A percentile compares a stretch with the other conserved stretches of the same genome.
These are phyloP conservation scores for Electrona antarctica DNA, from an alignment of 2,113 vertebrate species.

Conservation along the genomic window DNA sequence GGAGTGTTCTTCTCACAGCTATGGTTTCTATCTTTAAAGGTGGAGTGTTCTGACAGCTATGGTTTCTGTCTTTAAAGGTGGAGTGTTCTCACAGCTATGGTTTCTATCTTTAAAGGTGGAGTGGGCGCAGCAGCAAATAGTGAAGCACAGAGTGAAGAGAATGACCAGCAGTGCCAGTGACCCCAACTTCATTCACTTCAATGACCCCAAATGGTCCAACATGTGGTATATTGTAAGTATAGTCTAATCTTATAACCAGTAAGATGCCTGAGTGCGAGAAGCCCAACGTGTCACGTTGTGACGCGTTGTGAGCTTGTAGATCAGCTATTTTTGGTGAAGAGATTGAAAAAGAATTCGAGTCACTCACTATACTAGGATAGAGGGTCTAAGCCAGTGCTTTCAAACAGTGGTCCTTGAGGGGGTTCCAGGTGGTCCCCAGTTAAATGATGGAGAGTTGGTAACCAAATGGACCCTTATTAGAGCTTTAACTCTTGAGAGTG, in stretches of 20 bases:
- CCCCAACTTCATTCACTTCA: constrained; percentile 79
- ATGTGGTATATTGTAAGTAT: constrained; percentile 96
- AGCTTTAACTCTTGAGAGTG: too few relatives aligned
- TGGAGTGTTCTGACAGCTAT: neutral
- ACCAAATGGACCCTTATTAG: too few relatives aligned
- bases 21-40: too few relatives aligned
- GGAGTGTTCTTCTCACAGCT: neutral
- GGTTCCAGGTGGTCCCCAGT: too few relatives aligned
- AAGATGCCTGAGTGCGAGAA: too few relatives aligned
- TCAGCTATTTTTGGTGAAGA: too few relatives aligned
- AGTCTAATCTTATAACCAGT: neutral
- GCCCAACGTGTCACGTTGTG: neutral
- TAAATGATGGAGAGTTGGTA: too few relatives aligned
- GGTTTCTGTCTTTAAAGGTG: constrained; percentile 5
- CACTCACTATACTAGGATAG: too few relatives aligned
- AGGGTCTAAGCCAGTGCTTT: too few relatives aligned
- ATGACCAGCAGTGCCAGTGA: constrained; percentile 67
- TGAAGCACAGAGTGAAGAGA: constrained; percentile 88
- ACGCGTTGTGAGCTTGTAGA: neutral
- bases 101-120: constrained; percentile 78
- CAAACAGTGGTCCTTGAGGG: too few relatives aligned
- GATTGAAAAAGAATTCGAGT: too few relatives aligned
- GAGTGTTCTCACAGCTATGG: neutral
- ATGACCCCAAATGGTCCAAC: constrained; percentile 91
- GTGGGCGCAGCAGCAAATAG: constrained; percentile 90